Conservation (phyloP, 2,888 invertebrate genomes). For the Epiblema foenella region DNA sequence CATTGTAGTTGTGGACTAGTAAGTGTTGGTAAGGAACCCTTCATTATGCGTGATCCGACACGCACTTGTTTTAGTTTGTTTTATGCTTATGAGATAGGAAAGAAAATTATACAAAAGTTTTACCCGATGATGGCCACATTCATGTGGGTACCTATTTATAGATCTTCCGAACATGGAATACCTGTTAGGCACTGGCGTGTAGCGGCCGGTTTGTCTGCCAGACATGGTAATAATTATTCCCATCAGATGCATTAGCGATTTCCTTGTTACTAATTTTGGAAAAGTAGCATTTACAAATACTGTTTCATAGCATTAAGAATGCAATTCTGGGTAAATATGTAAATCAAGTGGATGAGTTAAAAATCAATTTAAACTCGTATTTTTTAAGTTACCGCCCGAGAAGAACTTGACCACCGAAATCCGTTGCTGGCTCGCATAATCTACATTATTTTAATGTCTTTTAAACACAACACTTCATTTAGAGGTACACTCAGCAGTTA, state of each 20-base stretch:
- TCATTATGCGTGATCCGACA: too few species aligned
- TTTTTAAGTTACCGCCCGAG: too few species aligned
- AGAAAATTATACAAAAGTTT: neutral
- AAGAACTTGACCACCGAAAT: too few species aligned
- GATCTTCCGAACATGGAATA: conserved; percentile 24
- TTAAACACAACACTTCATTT: neutral
- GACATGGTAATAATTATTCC: neutral
- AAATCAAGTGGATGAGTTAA: too few species aligned
- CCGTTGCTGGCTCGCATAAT: too few species aligned
- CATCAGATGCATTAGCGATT: neutral
- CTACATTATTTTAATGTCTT: too few species aligned
- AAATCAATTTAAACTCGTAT: too few species aligned
- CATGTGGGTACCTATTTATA: conserved; percentile 25
- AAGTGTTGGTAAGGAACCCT: too few species aligned
- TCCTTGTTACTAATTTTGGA: conserved; percentile 5
- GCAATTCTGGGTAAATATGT: too few species aligned
- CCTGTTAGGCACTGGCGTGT: conserved; percentile 16
- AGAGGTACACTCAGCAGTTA: neutral
- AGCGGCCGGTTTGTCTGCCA: neutral
- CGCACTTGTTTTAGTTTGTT: too few species aligned
- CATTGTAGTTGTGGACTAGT: too few species aligned
- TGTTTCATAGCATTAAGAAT: too few species aligned
- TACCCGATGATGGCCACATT: neutral
- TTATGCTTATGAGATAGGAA: neutral
- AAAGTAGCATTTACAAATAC: neutral